Evolutionary conservation across 2,797 vertebrate genomes (phyloP).

Genomic region (Zalophus californianus): DNA sequence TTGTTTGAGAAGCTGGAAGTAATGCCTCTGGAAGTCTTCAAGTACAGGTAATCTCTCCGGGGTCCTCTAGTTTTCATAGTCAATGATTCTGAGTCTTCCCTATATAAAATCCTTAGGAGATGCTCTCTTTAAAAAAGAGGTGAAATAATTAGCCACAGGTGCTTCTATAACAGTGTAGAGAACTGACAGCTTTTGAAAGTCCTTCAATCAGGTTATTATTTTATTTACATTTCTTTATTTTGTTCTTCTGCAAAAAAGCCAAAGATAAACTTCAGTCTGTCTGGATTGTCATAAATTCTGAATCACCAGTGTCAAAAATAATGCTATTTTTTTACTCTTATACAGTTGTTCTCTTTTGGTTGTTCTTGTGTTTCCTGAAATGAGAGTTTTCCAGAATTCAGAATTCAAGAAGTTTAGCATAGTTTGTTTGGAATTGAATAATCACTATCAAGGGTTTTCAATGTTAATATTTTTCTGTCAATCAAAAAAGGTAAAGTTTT

Average conservation of each 20-base stretch:
- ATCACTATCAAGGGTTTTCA: slow-evolving; percentile 22
- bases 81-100: not conserved
- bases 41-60: not conserved
- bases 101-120: not conserved
- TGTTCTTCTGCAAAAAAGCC: slow-evolving; percentile 23
- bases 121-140: not conserved
- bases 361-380: slow-evolving; percentile 59
- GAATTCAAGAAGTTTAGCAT: slow-evolving; percentile 38
- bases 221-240: slow-evolving; percentile 67
- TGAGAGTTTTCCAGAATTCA: slow-evolving; percentile 48
- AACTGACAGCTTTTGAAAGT: not conserved
- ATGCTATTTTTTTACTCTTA: slow-evolving; percentile 13
- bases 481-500: slow-evolving; percentile 30
- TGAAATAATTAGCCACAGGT: not conserved
- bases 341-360: not conserved
- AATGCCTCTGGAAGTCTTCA: not conserved
- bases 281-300: slow-evolving; percentile 42
- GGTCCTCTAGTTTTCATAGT: not conserved
- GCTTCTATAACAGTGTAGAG: not conserved
- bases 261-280: slow-evolving; percentile 57
- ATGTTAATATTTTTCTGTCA: slow-evolving; percentile 54
- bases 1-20: not conserved
- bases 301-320: slow-evolving; percentile 62
- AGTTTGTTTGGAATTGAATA: slow-evolving; percentile 67
- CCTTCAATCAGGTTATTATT: slow-evolving; percentile 58